Evolutionary conservation across 2,113 vertebrate genomes (phyloP).

Genomic region (Eonycteris spelaea): DNA sequence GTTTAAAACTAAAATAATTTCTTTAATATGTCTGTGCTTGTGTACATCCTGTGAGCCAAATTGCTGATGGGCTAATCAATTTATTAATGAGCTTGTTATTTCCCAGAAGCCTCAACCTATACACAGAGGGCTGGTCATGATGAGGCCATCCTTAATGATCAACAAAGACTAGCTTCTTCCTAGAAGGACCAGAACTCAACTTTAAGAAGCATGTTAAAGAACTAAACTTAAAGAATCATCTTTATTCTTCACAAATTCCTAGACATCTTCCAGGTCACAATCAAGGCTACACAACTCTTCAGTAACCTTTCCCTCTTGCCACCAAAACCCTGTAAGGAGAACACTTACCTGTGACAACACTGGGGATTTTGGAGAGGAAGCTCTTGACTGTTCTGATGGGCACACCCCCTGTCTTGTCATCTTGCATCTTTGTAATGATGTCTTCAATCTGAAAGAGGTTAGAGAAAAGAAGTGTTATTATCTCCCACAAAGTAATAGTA

Average conservation of each 20-base stretch:
- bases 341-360: conserved; percentile 92
- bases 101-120: not conserved
- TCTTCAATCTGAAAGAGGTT: conserved; percentile 91
- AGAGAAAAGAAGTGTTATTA: conserved; percentile 39
- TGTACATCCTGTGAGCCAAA: not conserved
- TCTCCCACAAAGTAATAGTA: not conserved
- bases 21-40: not conserved
- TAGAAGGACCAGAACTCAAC: not conserved
- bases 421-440: conserved; percentile 93
- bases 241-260: not conserved
- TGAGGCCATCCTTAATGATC: not conserved
- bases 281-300: not conserved
- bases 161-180: not conserved
- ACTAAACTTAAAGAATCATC: no score
- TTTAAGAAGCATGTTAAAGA: not conserved
- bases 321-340: not conserved
- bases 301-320: not conserved
- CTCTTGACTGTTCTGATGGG: conserved; percentile 97
- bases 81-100: not conserved
- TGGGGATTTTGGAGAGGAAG: conserved; percentile 98
- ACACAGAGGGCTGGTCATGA: not conserved
- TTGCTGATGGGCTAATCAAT: not conserved
- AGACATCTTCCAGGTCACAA: not conserved
- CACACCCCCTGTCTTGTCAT: conserved; percentile 95
- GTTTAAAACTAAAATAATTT: not conserved